phyloP scores from a whole-genome alignment of 2,113 vertebrate genomes.

The Periophthalmus modestus region DNA sequence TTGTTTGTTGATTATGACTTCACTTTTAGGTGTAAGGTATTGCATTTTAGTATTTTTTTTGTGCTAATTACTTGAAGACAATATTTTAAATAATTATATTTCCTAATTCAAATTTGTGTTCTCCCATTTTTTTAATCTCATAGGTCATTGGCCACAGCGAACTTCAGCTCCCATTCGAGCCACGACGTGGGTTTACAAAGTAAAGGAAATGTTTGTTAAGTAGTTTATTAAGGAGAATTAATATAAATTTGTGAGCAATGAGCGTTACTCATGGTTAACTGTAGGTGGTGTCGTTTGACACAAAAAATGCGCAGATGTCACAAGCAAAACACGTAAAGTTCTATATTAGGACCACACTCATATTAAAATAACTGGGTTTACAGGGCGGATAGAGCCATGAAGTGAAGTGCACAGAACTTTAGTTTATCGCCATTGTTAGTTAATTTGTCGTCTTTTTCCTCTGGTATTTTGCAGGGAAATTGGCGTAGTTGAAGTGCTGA shows the following conservation, averaged over 20 bases:
- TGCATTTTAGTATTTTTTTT: not conserved
- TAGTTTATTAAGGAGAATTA: too few species aligned
- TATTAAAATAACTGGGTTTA: not conserved
- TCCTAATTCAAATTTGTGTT: constrained; percentile 8
- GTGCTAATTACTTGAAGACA: not conserved
- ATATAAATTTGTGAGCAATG: not conserved
- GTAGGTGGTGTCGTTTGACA: not conserved
- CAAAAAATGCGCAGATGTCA: not conserved
- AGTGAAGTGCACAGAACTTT: not conserved
- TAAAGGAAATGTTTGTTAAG: constrained; percentile 82
- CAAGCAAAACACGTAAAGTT: not conserved
- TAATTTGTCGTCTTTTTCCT: not conserved
- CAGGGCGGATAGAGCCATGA: not conserved
- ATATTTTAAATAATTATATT: not conserved
- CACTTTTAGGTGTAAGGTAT: constrained; percentile 96
- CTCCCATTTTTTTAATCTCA: constrained; percentile 9
- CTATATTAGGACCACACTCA: not conserved
- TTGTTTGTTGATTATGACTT: constrained; percentile 96
- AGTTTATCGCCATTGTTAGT: too few species aligned
- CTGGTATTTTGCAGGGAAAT: constrained; percentile 82
- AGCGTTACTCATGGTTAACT: too few species aligned
- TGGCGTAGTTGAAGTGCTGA: constrained; percentile 97
- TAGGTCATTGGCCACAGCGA: constrained; percentile 98
- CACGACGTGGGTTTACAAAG: constrained; percentile 94
- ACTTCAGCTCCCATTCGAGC: constrained; percentile 98